These are phyloP conservation scores for Phortica variegata DNA, from an alignment of 1,140 invertebrate species.

Conservation along the genomic window DNA sequence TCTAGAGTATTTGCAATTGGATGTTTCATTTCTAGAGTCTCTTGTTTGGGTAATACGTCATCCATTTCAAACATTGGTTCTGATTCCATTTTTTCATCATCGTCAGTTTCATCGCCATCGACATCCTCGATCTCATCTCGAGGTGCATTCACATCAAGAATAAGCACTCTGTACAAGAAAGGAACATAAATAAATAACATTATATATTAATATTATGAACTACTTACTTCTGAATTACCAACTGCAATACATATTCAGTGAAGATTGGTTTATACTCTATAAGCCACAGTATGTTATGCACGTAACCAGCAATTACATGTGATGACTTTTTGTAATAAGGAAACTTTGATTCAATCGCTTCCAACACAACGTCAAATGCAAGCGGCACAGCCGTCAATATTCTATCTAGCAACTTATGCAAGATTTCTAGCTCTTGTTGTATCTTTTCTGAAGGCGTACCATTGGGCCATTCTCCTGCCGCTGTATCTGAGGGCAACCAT, in stretches of 20 bases:
- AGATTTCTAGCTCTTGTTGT: constrained; percentile 23
- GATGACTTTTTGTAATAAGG: constrained; percentile 66
- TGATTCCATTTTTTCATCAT: constrained; percentile 43
- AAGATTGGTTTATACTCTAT: constrained; percentile 65
- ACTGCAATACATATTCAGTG: constrained; percentile 62
- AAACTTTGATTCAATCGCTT: constrained; percentile 56
- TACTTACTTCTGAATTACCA: constrained; percentile 68
- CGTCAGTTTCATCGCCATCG: constrained; percentile 47
- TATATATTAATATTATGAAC: no score
- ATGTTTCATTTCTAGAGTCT: constrained; percentile 37
- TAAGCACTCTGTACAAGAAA: constrained; percentile 60
- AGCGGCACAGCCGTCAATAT: constrained; percentile 48
- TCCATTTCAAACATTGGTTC: constrained; percentile 59
- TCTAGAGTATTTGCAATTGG: constrained; percentile 65
- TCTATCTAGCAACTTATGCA: constrained; percentile 39
- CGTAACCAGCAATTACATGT: constrained; percentile 63
- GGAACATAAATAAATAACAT: no score
- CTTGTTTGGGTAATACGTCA: constrained; percentile 18
- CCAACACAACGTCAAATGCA: constrained; percentile 34
- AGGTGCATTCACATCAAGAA: constrained; percentile 69
- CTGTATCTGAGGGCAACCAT: constrained; percentile 58
- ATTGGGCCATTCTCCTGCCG: constrained; percentile 32
- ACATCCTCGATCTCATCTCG: constrained; percentile 60
- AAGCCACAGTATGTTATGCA: constrained; percentile 67
- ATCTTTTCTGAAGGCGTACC: constrained; percentile 52